Base-by-base conservation (phyloP, 2,888 invertebrate species). In the Cecidostiba fungosa region DNA sequence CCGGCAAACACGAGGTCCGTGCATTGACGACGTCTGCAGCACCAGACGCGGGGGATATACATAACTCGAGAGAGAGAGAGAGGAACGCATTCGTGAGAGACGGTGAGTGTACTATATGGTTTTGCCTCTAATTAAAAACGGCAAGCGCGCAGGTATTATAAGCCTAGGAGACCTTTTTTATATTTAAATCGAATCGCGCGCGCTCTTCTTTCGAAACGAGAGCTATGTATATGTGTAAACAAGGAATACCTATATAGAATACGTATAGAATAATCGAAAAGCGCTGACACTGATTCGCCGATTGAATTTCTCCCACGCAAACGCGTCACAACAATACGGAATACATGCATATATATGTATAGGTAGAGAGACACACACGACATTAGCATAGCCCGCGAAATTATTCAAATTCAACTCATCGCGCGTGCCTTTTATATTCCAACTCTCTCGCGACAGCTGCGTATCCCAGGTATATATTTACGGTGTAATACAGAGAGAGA, bases 1-100 rank as follows among this genome's bases (percentile, higher is more conserved):
- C 83, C 84, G 88, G 85, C 89, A 90, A 91, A 92, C 89, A 89
- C 89, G 89, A 88, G 88, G 89, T 88, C 87, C 89, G 90, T 88
- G 91, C 91, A 91, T 90, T 91, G 91, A 92, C 54, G 54, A 54
- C n/a, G n/a, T 16, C 50, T 14, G 54, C 16, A 50, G 50, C 16
- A 14, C 16, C 50, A 50, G 50, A 16, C 50, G 50, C 50, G 5
- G 50, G 1, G 16, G 1, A 50, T 50, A 50, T 14, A 50, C 16
- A 10, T 50, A 50, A 3, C 50, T 36, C 36, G 36, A 36, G n/a
- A n/a, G n/a, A n/a, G n/a, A n/a, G n/a, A n/a, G n/a, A n/a, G n/a
- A n/a, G 6, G 36, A 36, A 6, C 36, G 36, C 36, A 36, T 36
- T 36, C 6, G 39, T 12, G 39, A 39, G 39, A 39, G 39, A 54